Evolutionary conservation across 1,140 invertebrate species (phyloP).

Genomic region (Sycobia sp.): DNA sequence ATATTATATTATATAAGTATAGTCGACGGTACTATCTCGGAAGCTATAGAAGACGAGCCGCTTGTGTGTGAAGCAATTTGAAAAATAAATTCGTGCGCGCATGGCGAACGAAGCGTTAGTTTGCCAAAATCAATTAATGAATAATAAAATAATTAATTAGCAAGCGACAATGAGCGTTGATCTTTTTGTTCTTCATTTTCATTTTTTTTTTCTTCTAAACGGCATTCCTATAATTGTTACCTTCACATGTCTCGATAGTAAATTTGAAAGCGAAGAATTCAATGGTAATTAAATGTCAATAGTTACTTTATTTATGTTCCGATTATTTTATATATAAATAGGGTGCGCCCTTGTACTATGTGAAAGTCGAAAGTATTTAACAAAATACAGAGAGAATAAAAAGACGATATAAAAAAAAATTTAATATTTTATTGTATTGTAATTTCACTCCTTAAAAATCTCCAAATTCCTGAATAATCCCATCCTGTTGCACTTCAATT

Average conservation of each 20-base stretch:
- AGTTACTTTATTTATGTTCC: slow-evolving; percentile 41
- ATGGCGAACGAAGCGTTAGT: background rate
- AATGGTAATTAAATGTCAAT: slow-evolving; percentile 28
- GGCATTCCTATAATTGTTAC: slow-evolving; percentile 38
- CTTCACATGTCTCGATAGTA: slow-evolving; percentile 35
- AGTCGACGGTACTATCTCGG: too few relatives aligned
- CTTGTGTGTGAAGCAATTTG: slow-evolving; percentile 2
- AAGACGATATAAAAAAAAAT: slow-evolving; percentile 23
- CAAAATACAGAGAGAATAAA: slow-evolving; percentile 40
- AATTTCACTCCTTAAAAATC: too few relatives aligned
- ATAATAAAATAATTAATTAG: too few relatives aligned
- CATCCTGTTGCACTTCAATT: too few relatives aligned
- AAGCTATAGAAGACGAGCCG: too few relatives aligned
- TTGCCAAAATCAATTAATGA: slow-evolving; percentile 13
- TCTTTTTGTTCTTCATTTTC: too few relatives aligned
- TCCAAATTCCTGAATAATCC: too few relatives aligned
- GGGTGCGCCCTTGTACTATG: slow-evolving; percentile 47
- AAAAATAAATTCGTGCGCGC: background rate
- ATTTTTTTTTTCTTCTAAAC: too few relatives aligned
- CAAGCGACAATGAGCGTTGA: too few relatives aligned
- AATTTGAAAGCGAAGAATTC: slow-evolving; percentile 30
- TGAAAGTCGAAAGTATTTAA: slow-evolving; percentile 43
- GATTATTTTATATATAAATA: slow-evolving; percentile 40
- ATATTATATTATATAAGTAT: too few relatives aligned
- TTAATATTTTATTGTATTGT: too few relatives aligned